Conservation (phyloP, 37 sponge, comb jelly and placozoan species). For the Mnemiopsis leidyi region DNA sequence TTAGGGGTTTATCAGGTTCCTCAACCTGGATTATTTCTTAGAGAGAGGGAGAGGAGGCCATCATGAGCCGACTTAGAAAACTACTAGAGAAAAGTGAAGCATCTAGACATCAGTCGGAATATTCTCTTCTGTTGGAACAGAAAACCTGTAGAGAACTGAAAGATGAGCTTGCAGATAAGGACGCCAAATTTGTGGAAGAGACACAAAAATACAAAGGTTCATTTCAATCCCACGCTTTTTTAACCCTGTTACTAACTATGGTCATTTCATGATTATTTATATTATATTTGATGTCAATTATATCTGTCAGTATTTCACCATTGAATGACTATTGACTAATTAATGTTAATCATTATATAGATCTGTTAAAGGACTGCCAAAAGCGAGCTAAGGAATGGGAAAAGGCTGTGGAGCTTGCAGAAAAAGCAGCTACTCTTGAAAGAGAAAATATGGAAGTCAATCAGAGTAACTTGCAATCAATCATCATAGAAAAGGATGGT, state of each 20-base stretch:
- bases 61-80: constrained; percentile 5
- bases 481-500: constrained; percentile 8
- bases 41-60: constrained; percentile 51
- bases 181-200: background rate
- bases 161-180: background rate
- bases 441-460: background rate
- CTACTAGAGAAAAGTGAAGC: constrained; percentile 61
- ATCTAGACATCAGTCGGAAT: constrained; percentile 17
- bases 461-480: background rate
- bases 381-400: constrained; percentile 53
- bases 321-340: background rate
- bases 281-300: too few relatives aligned
- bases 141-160: constrained; percentile 5
- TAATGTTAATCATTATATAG: background rate
- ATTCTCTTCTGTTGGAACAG: constrained; percentile 30
- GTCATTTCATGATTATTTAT: too few relatives aligned
- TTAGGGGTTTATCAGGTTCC: too few relatives aligned
- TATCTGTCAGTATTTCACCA: too few relatives aligned
- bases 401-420: constrained; percentile 15
- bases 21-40: too few relatives aligned
- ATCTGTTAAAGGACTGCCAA: background rate
- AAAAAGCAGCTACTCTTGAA: constrained; percentile 28
- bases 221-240: background rate
- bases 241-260: background rate
- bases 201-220: constrained; percentile 9